A percentile compares a stretch with the other conserved stretches of the same genome.
Evolutionary conservation across 2,888 invertebrate species (phyloP).

Genomic region (Frankliniella fusca): DNA sequence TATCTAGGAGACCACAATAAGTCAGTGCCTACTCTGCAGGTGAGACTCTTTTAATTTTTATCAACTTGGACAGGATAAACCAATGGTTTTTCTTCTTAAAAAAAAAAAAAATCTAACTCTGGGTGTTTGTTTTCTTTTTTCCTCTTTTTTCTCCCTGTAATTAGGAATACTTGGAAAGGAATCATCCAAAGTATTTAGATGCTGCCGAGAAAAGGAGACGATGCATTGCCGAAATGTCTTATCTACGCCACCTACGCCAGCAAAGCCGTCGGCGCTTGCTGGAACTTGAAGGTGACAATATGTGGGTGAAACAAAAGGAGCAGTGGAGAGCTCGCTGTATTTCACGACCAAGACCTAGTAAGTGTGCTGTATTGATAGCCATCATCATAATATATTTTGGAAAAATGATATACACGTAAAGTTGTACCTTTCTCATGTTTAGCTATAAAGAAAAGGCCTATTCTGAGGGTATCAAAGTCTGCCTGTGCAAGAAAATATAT

Average conservation of each 20-base stretch:
- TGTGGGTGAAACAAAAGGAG: background rate
- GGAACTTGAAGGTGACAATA: conserved; percentile 3
- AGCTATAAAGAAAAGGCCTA: conserved; percentile 52
- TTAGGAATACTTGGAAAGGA: conserved; percentile 65
- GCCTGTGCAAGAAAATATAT: conserved; percentile 61
- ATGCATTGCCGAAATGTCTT: conserved; percentile 50
- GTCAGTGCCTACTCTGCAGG: background rate
- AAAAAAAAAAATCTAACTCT: background rate
- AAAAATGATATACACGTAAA: background rate
- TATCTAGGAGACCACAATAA: background rate
- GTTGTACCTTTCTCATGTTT: conserved; percentile 37
- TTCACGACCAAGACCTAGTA: background rate
- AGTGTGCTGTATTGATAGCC: background rate
- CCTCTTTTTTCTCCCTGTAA: conserved; percentile 43
- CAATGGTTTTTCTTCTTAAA: background rate
- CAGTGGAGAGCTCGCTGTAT: background rate
- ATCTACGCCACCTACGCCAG: conserved; percentile 48
- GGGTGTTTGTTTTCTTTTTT: background rate
- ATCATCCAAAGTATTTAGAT: conserved; percentile 66
- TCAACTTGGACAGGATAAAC: background rate
- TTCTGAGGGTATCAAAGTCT: conserved; percentile 57
- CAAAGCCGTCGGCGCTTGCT: background rate
- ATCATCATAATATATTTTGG: background rate
- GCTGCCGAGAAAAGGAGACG: conserved; percentile 55
- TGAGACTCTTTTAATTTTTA: background rate